Conservation (phyloP, 1,140 invertebrate species). For the Cardiocondyla obscurior region DNA sequence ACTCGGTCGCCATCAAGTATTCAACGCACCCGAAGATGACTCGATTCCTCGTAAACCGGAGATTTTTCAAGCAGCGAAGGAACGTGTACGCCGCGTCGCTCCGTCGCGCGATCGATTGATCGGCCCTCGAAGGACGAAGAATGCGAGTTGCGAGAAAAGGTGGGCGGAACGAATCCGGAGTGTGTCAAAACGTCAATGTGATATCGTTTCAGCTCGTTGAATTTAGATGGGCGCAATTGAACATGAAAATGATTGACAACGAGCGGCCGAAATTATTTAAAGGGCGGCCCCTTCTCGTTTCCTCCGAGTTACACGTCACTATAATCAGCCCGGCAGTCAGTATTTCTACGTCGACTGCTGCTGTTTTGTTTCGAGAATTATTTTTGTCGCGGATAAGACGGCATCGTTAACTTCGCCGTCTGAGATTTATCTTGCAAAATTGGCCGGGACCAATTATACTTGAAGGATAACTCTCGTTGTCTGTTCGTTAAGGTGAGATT, state of each 20-base stretch:
- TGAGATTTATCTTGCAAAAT: background rate
- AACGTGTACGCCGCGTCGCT: constrained; percentile 15
- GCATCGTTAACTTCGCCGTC: background rate
- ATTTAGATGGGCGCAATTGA: background rate
- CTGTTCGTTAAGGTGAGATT: background rate
- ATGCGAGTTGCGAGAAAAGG: background rate
- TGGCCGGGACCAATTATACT: background rate
- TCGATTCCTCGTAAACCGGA: background rate
- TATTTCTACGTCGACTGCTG: background rate
- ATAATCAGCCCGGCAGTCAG: background rate
- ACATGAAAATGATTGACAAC: background rate
- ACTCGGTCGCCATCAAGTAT: constrained; percentile 34
- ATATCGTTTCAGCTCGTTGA: background rate
- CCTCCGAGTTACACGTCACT: too few species aligned
- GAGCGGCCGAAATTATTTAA: constrained; percentile 5
- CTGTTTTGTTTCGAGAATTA: background rate
- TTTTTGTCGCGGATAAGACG: background rate
- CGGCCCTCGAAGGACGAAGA: constrained; percentile 6
- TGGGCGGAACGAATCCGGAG: background rate
- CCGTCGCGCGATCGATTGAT: constrained; percentile 1
- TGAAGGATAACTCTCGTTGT: background rate
- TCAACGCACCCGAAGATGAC: constrained; percentile 17
- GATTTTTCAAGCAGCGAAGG: constrained; percentile 17
- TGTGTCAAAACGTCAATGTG: background rate
- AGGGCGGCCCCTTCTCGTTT: background rate